Evolutionary conservation across 1,140 invertebrate species (phyloP), one percentile per base, ranked within the genome.

Genomic region (Drosophila ficusphila): DNA sequence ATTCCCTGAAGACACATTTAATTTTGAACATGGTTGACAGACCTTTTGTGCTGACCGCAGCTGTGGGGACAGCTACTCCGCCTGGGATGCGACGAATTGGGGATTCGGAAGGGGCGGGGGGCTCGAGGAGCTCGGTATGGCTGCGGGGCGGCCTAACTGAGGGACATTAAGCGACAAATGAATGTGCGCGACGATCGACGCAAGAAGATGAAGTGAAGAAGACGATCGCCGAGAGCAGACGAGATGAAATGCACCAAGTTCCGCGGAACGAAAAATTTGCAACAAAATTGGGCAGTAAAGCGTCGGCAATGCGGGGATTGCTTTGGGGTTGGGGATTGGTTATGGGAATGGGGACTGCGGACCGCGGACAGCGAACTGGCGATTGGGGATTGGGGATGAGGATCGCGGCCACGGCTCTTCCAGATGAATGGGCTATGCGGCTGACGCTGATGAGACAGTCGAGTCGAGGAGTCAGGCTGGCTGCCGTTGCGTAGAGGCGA

Each of bases 211-310:
- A 42, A 47, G 49, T 56, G 61, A 46, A n/a, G 23, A 54, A 36
- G 57, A 54, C 48, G 39, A 53, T 61, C 74, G 57, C 71, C 36
- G 67, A 65, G 62, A 67, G 76, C 67, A 78, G 73, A 85, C 81
- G 82, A 86, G 81, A 76, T 85, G 81, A 86, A 85, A 85, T 85
- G 81, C 81, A 85, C 60, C 81, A 86, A 85, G 81, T 85, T 85
- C 81, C 81, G 81, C 81, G 81, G 81, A 85, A 85, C 82, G 81
- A 85, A 79, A 83, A 85, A 79, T 85, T 85, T 86, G 81, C 81
- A 86, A 85, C 81, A 85, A 85, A 85, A 85, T 85, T 85, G 81
- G 81, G 81, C 81, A 85, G 81, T 86, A 85, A 85, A 86, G 72
- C 79, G 65, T 54, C 56, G 76, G 58, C 39, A 62, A 48, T 67